Evolutionary conservation across 2,797 vertebrate species (phyloP).

Genomic region (Vireo griseus): DNA sequence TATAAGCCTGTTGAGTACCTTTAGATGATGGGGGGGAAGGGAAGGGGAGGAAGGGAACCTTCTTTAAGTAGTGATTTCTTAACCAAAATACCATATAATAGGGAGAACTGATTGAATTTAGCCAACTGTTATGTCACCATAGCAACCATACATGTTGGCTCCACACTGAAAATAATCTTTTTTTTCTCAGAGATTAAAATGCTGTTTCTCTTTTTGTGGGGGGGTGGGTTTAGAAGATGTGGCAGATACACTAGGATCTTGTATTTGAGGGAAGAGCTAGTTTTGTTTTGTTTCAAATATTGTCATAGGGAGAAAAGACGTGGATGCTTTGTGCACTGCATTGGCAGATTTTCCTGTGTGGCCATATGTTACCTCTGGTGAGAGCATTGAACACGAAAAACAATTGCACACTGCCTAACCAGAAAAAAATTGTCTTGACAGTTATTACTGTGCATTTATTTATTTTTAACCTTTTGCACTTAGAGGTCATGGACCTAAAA

Average conservation of each 20-base stretch:
- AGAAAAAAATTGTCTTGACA: neutral
- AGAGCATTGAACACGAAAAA: neutral
- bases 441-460: neutral
- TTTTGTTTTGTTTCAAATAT: neutral
- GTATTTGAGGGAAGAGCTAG: neutral
- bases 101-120: conserved; percentile 16
- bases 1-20: neutral
- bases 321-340: neutral
- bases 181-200: neutral
- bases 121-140: conserved; percentile 45
- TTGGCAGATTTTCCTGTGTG: neutral
- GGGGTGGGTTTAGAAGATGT: neutral
- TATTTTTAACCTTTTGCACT: neutral
- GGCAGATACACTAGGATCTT: neutral
- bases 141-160: conserved; percentile 43
- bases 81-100: conserved; percentile 48
- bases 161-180: neutral
- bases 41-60: neutral
- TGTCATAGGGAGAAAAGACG: neutral
- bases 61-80: neutral
- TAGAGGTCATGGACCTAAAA: neutral
- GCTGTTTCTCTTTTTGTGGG: neutral
- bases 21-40: neutral
- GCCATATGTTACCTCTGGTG: neutral
- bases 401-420: neutral